These are phyloP conservation scores for Tipula confusa DNA, from an alignment of 2,888 invertebrate species.

Conservation along the genomic window DNA sequence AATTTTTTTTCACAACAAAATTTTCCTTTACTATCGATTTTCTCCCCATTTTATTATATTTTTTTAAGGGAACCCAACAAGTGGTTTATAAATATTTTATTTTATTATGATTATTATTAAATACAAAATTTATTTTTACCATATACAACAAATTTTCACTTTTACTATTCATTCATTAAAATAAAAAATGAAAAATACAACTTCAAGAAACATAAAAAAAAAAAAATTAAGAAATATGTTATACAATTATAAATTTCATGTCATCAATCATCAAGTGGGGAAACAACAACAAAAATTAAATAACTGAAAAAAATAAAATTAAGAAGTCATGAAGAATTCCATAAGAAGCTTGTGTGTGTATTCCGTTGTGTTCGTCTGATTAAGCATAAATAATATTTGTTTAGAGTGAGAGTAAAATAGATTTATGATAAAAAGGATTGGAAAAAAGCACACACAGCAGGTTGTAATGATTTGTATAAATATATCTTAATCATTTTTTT, in stretches of 20 bases:
- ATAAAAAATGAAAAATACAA: background rate
- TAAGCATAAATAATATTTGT: conserved; percentile 25
- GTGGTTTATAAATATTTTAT: background rate
- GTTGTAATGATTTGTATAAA: background rate
- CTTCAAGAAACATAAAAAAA: background rate
- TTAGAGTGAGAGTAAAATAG: conserved; percentile 1
- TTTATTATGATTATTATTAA: background rate
- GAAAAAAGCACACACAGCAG: conserved; percentile 5
- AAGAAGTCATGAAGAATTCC: background rate
- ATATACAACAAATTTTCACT: background rate
- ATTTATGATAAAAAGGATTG: conserved; percentile 20
- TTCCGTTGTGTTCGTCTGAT: conserved; percentile 20
- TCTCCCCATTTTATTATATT: background rate
- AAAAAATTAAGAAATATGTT: conserved; percentile 3
- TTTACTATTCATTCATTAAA: background rate
- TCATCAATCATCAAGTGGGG: conserved; percentile 12
- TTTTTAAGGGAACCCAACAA: background rate
- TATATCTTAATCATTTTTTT: background rate
- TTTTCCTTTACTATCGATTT: background rate
- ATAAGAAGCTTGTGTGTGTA: background rate
- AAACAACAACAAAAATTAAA: background rate
- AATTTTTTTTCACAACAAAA: background rate
- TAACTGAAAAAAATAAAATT: background rate
- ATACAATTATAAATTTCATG: conserved; percentile 16
- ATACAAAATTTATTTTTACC: background rate